A percentile compares a stretch with the other conserved stretches of the same genome.
Evolutionary conservation across 2,888 invertebrate genomes (phyloP).

Genomic region (Thera obeliscata): DNA sequence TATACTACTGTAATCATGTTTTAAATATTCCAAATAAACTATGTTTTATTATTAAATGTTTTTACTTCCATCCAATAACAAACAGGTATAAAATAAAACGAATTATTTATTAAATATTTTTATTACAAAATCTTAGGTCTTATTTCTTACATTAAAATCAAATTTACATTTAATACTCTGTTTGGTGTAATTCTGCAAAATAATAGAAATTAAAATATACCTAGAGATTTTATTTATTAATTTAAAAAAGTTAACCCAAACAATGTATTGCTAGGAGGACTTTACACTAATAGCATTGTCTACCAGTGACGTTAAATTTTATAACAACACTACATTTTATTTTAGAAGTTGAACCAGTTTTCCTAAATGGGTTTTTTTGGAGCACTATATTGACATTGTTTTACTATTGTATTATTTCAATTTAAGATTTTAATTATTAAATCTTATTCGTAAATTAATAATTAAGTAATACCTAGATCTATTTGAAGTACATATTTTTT

Average conservation of each 20-base stretch:
- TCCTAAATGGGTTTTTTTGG: no score
- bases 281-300: no score
- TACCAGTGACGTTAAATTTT: no score
- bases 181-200: conserved; percentile 35
- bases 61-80: no score
- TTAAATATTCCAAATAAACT: no score
- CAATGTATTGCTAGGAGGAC: no score
- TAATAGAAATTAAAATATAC: conserved; percentile 6
- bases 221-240: conserved; percentile 7
- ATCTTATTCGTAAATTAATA: not conserved
- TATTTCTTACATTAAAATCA: conserved; percentile 25
- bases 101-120: conserved; percentile 24
- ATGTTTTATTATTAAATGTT: no score
- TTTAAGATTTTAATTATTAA: not conserved
- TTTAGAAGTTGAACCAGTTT: no score
- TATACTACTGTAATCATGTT: no score
- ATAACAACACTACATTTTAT: no score
- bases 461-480: not conserved
- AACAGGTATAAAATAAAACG: not conserved
- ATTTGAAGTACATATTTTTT: not conserved
- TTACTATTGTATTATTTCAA: conserved; percentile 6
- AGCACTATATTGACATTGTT: conserved; percentile 3
- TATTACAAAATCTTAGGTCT: conserved; percentile 35
- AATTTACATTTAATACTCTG: conserved; percentile 33
- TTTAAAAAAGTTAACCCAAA: no score